Evolutionary conservation across 2,888 invertebrate species (phyloP).

Genomic region (Drosophila sordidula): DNA sequence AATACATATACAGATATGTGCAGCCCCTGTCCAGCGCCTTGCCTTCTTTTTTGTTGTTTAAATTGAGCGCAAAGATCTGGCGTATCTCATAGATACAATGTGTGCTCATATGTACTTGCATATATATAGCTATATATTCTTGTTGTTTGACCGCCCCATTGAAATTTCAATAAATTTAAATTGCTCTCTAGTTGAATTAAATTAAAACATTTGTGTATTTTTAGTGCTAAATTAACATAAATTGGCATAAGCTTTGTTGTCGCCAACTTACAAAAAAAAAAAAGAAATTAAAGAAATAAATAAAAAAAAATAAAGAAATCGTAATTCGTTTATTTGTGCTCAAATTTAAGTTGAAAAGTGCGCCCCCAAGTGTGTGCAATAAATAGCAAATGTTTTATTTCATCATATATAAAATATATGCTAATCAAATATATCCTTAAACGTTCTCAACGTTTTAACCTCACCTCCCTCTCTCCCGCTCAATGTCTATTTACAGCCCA

Average conservation of each 20-base stretch:
- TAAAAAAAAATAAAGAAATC: conserved; percentile 1
- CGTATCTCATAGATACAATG: conserved; percentile 56
- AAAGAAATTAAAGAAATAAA: conserved; percentile 6
- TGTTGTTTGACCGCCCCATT: conserved; percentile 44
- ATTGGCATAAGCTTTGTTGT: conserved; percentile 70
- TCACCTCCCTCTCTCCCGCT: neutral
- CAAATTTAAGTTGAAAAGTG: conserved; percentile 31
- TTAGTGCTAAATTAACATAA: conserved; percentile 79
- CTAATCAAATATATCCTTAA: neutral
- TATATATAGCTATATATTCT: conserved; percentile 19
- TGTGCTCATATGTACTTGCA: neutral
- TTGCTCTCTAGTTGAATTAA: conserved; percentile 78
- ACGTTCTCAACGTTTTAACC: conserved; percentile 12
- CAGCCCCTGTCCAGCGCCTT: conserved; percentile 45
- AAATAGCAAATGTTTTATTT: conserved; percentile 1
- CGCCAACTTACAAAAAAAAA: conserved; percentile 14
- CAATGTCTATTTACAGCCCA: conserved; percentile 58
- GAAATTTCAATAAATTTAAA: conserved; percentile 78
- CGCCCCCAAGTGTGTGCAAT: conserved; percentile 7
- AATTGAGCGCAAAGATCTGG: conserved; percentile 64
- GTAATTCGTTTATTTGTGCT: conserved; percentile 9
- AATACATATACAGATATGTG: conserved; percentile 5
- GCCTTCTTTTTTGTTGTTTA: conserved; percentile 39
- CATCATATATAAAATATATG: conserved; percentile 11
- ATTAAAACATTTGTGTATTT: conserved; percentile 74